Percentiles rank a stretch among this genome's conserved stretches.
Evolutionary conservation across 2,113 vertebrate genomes (phyloP).

Genomic region (Ptychochromis oligacanthus): DNA sequence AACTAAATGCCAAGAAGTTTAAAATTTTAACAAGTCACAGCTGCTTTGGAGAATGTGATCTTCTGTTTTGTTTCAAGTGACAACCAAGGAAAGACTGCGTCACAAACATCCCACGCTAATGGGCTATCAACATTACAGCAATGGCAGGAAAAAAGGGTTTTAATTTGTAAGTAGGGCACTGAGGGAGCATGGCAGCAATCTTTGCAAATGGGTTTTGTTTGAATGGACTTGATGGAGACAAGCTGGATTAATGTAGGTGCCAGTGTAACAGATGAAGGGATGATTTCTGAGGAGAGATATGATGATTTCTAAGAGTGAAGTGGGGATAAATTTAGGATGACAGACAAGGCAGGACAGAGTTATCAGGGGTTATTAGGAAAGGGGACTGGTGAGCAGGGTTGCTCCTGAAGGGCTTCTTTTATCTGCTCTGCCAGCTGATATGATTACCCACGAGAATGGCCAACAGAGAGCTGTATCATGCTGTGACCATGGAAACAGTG

Average conservation of each 20-base stretch:
- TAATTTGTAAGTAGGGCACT: neutral
- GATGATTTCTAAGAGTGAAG: neutral
- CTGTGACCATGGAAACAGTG: slow-evolving; percentile 77
- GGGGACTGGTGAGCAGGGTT: slow-evolving; percentile 1
- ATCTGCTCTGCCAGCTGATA: slow-evolving; percentile 64
- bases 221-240: neutral
- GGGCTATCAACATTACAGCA: neutral
- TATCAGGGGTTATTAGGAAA: slow-evolving; percentile 31
- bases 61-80: neutral
- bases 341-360: neutral
- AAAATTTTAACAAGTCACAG: neutral
- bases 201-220: neutral
- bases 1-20: slow-evolving; percentile 23
- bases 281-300: neutral
- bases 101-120: neutral
- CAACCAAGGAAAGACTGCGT: neutral
- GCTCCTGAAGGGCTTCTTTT: slow-evolving; percentile 40
- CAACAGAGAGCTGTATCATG: slow-evolving; percentile 51
- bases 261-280: neutral
- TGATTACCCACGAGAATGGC: slow-evolving; percentile 56
- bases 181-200: neutral
- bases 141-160: neutral
- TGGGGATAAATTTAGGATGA: neutral
- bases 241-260: neutral
- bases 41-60: neutral